Evolutionary conservation across 2,113 vertebrate species (phyloP).

Genomic region (Alouatta palliata): DNA sequence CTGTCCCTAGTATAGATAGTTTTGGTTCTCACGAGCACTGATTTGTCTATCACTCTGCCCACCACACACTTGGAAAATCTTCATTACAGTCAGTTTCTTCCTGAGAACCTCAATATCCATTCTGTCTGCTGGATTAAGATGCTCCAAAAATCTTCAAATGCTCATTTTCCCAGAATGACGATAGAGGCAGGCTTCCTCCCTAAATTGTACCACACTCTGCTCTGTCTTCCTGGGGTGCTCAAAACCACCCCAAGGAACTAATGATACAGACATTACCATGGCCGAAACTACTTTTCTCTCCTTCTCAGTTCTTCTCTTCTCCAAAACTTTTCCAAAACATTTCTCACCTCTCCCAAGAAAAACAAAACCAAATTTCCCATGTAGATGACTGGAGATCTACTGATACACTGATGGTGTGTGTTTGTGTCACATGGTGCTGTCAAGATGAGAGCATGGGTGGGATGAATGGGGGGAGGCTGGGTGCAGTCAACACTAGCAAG

Average conservation of each 20-base stretch:
- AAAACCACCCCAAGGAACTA: neutral
- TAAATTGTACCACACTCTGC: neutral
- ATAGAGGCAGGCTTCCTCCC: too few relatives aligned
- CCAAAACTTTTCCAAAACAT: neutral
- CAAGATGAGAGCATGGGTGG: neutral
- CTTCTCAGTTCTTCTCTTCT: neutral
- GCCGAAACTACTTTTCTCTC: neutral
- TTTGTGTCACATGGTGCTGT: neutral
- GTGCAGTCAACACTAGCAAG: neutral
- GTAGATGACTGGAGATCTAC: neutral
- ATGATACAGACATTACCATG: too few relatives aligned
- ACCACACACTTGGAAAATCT: neutral
- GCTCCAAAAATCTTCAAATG: neutral
- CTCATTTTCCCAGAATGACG: neutral
- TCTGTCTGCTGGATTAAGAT: neutral
- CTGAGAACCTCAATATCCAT: neutral
- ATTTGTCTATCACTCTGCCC: neutral
- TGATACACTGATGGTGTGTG: neutral
- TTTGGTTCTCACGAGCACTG: neutral
- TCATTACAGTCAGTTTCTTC: neutral
- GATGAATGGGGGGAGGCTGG: too few relatives aligned
- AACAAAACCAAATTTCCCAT: neutral
- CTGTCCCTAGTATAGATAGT: neutral
- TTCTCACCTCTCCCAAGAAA: neutral
- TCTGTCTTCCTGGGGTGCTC: neutral